phyloP scores from a whole-genome alignment of 2,888 invertebrate genomes.

The Amitus sp. region DNA sequence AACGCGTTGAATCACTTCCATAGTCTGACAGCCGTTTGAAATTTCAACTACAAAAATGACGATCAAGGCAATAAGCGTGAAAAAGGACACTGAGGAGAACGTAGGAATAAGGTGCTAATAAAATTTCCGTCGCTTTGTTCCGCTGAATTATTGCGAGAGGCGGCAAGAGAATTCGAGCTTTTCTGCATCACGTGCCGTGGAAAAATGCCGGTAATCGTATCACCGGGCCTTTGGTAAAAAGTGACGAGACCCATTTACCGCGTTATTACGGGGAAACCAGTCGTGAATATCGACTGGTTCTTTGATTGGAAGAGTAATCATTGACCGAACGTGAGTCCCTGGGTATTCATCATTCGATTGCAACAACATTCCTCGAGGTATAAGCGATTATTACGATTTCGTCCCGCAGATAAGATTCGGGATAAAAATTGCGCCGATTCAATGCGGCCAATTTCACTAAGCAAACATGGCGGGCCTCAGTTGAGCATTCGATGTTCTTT shows the following conservation, averaged over 20 bases:
- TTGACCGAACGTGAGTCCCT: conserved; percentile 15
- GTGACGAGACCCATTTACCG: conserved; percentile 52
- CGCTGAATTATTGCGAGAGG: conserved; percentile 29
- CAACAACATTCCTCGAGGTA: conserved; percentile 16
- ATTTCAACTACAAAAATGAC: conserved; percentile 17
- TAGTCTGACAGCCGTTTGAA: no score
- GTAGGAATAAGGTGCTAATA: conserved; percentile 27
- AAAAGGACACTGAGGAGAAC: no score
- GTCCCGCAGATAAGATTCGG: conserved; percentile 6
- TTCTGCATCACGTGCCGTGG: conserved; percentile 31
- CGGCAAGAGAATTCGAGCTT: conserved; percentile 20
- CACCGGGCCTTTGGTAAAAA: conserved; percentile 51
- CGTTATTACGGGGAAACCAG: conserved; percentile 49
- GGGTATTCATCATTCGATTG: conserved; percentile 25
- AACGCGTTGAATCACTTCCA: no score
- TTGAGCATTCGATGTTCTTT: no score
- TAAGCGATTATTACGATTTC: conserved; percentile 24
- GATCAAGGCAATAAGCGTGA: no score
- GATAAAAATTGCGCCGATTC: neutral
- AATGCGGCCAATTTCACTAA: no score
- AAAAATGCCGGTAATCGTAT: conserved; percentile 51
- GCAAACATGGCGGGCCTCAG: no score
- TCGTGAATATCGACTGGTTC: conserved; percentile 54
- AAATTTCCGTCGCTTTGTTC: conserved; percentile 36
- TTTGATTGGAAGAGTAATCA: conserved; percentile 39